Evolutionary conservation across 2,888 invertebrate genomes (phyloP), one percentile per base, ranked within the genome.

Genomic region (Mesopsocus fuscifrons): DNA sequence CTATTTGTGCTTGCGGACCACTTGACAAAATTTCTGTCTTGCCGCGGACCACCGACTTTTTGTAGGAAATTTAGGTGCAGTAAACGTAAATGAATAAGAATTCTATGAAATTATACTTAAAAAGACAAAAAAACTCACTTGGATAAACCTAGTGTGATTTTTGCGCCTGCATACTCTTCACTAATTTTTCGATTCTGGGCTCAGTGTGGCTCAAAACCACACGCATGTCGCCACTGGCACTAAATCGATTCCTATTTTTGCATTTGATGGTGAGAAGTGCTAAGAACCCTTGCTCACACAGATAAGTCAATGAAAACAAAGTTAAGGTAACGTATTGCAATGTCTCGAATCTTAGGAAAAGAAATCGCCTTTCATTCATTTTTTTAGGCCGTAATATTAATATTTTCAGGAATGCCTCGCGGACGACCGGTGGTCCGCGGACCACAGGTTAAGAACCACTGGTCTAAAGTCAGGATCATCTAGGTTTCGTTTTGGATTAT

Each of bases 111-210:
- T 26, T 26, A 26, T 26, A 11, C 11, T 26, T 26, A 9, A 26
- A 11, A 26, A 26, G 11, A 15, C 16, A 9, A 26, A 11, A 26
- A 26, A 26, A 15, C 16, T 16, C n/a, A 22, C 16, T 20, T 26
- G 26, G 4, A 41, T n/a, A 9, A 9, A 33, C 9, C 5, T 15
- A 26, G 9, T 4, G 15, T 26, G 26, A 41, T 41, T 26, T 30
- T 41, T 41, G 22, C 41, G 9, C 30, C 11, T 15, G 20, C 8
- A 21, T 38, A 34, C 20, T 38, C n/a, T 38, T 38, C 38, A 38
- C 9, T 38, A 38, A 38, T 38, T 21, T 38, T 33, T 33, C 33
- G n/a, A n/a, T n/a, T n/a, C n/a, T n/a, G 26, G 6, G 26, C 26
- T 26, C 26, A 9, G 11, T 26, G 6, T 26, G 6, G 11, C 26